These are phyloP conservation scores for Pseudomugil gertrudae DNA, from an alignment of 2,797 vertebrate genomes.

Conservation along the genomic window DNA sequence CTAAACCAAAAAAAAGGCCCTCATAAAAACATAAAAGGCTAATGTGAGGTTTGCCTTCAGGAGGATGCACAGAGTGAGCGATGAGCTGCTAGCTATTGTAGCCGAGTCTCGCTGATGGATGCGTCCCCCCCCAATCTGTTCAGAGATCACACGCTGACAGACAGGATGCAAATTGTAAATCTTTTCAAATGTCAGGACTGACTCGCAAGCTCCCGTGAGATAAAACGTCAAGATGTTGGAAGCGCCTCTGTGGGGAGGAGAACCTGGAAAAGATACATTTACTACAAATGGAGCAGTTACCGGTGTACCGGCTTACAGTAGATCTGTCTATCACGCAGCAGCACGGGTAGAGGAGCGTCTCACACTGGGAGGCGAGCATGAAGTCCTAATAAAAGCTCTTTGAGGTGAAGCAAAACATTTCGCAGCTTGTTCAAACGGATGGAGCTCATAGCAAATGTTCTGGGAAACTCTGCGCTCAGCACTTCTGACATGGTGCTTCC, in stretches of 20 bases:
- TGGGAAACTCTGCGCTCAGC: slow-evolving; percentile 10
- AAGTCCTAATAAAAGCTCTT: slow-evolving; percentile 17
- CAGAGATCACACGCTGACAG: slow-evolving; percentile 53
- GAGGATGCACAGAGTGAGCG: slow-evolving; percentile 19
- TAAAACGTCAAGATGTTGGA: slow-evolving; percentile 20
- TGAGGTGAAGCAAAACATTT: slow-evolving; percentile 30
- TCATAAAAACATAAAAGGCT: slow-evolving; percentile 4
- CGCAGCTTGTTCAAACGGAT: slow-evolving; percentile 31
- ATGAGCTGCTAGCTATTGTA: slow-evolving; percentile 28
- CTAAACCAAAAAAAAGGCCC: background rate
- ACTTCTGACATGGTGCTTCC: slow-evolving; percentile 21
- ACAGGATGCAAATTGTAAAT: slow-evolving; percentile 61
- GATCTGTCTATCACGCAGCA: slow-evolving; percentile 11
- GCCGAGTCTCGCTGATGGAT: slow-evolving; percentile 50
- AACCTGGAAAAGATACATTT: slow-evolving; percentile 11
- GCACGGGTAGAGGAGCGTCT: background rate
- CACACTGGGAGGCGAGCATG: slow-evolving; percentile 8
- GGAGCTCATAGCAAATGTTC: slow-evolving; percentile 14
- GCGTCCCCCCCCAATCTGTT: slow-evolving; percentile 45
- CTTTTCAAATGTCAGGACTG: slow-evolving; percentile 66
- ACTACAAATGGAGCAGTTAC: background rate
- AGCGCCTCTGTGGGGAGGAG: background rate
- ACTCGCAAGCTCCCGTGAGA: slow-evolving; percentile 36
- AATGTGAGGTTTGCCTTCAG: slow-evolving; percentile 12
- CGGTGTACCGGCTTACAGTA: background rate